These are phyloP conservation scores for Columba livia DNA, from an alignment of 2,113 vertebrate genomes.

Conservation along the genomic window DNA sequence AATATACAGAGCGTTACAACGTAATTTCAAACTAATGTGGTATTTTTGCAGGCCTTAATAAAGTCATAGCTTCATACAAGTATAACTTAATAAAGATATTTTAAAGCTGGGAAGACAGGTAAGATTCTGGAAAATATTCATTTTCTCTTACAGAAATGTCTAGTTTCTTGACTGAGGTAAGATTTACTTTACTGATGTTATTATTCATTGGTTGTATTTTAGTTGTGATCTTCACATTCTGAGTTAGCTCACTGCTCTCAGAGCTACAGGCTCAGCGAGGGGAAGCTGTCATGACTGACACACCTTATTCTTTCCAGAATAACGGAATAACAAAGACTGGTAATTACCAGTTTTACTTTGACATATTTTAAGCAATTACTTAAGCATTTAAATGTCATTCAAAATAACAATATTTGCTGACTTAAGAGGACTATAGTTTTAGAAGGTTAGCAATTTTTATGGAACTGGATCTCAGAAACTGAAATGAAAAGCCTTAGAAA, in stretches of 20 bases:
- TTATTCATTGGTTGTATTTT: neutral
- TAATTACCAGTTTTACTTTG: neutral
- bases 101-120: neutral
- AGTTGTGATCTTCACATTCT: neutral
- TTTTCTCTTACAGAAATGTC: neutral
- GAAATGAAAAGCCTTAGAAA: neutral
- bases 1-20: neutral
- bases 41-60: neutral
- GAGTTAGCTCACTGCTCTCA: neutral
- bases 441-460: neutral
- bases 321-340: neutral
- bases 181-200: neutral
- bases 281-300: neutral
- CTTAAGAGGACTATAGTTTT: neutral
- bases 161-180: neutral
- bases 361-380: neutral
- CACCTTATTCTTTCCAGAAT: neutral
- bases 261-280: neutral
- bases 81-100: neutral
- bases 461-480: neutral
- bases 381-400: neutral
- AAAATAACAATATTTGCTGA: constrained; percentile 15
- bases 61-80: neutral
- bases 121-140: neutral
- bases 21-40: neutral